Percentiles rank a stretch among this genome's conserved stretches.
Evolutionary conservation across 2,113 vertebrate species (phyloP).

Genomic region (Enhydra lutris): DNA sequence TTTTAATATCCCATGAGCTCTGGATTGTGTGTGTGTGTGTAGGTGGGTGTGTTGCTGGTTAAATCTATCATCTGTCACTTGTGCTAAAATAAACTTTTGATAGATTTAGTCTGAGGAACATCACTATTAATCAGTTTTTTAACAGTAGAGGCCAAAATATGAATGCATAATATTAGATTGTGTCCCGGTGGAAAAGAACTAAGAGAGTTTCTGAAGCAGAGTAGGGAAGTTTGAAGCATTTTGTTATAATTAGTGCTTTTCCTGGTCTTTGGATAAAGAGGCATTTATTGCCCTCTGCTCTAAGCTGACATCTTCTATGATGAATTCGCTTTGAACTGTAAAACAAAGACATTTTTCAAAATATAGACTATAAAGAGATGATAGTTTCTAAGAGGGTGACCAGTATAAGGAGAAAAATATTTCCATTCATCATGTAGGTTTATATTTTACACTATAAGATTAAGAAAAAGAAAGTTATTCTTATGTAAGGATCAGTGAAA

Average conservation of each 20-base stretch:
- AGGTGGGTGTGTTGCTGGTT: neutral
- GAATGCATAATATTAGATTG: neutral
- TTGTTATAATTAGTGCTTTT: slow-evolving; percentile 24
- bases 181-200: slow-evolving; percentile 2
- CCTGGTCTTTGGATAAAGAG: slow-evolving; percentile 36
- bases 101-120: slow-evolving; percentile 1
- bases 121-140: slow-evolving; percentile 6
- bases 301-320: slow-evolving; percentile 10
- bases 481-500: neutral
- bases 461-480: neutral
- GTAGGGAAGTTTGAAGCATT: neutral
- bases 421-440: slow-evolving; percentile 20
- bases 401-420: slow-evolving; percentile 38
- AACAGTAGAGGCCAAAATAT: neutral
- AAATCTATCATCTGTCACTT: neutral
- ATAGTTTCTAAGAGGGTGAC: slow-evolving; percentile 27
- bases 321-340: slow-evolving; percentile 57
- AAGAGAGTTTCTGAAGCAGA: neutral
- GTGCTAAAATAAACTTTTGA: neutral
- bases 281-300: slow-evolving; percentile 17
- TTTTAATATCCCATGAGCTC: slow-evolving; percentile 9
- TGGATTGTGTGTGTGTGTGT: neutral
- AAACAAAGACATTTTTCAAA: slow-evolving; percentile 62
- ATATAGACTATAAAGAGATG: slow-evolving; percentile 27
- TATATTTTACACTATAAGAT: neutral